These are phyloP conservation scores for Eristalinus sepulchralis DNA, from an alignment of 2,888 invertebrate species.

Conservation along the genomic window DNA sequence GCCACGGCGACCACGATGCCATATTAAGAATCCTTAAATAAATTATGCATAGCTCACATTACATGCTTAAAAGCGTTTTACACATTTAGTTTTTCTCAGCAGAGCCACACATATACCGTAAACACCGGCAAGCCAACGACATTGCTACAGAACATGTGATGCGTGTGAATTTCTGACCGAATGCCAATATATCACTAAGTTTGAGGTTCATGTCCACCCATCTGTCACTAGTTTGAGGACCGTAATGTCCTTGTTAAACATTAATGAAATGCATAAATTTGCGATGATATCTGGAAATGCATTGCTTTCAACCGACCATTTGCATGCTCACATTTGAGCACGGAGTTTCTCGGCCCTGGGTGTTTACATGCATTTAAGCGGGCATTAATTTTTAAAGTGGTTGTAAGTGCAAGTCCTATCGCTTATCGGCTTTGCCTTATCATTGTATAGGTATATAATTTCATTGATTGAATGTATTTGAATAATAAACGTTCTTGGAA, in stretches of 20 bases:
- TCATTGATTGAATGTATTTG: constrained; percentile 2
- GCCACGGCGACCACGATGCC: too few relatives aligned
- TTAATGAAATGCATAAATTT: constrained; percentile 72
- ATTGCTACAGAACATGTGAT: constrained; percentile 51
- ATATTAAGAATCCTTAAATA: constrained; percentile 41
- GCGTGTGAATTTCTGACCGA: constrained; percentile 52
- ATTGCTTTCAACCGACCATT: constrained; percentile 52
- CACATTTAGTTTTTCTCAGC: background rate
- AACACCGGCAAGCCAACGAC: background rate
- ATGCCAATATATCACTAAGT: constrained; percentile 62
- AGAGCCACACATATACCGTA: background rate
- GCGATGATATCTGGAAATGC: constrained; percentile 69
- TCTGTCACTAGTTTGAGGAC: constrained; percentile 69
- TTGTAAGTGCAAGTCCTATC: constrained; percentile 38
- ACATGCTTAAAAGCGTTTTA: constrained; percentile 32
- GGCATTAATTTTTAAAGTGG: constrained; percentile 62
- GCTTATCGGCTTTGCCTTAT: constrained; percentile 57
- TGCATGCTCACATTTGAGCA: constrained; percentile 56
- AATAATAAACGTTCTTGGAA: background rate
- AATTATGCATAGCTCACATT: constrained; percentile 14
- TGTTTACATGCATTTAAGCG: constrained; percentile 44
- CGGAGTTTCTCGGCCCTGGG: background rate
- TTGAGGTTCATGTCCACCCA: constrained; percentile 68
- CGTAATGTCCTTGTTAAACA: constrained; percentile 70
- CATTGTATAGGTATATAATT: constrained; percentile 35